Evolutionary conservation across 2,797 vertebrate genomes (phyloP), one percentile per base, ranked within the genome.

Genomic region (Pseudochirops cupreus): DNA sequence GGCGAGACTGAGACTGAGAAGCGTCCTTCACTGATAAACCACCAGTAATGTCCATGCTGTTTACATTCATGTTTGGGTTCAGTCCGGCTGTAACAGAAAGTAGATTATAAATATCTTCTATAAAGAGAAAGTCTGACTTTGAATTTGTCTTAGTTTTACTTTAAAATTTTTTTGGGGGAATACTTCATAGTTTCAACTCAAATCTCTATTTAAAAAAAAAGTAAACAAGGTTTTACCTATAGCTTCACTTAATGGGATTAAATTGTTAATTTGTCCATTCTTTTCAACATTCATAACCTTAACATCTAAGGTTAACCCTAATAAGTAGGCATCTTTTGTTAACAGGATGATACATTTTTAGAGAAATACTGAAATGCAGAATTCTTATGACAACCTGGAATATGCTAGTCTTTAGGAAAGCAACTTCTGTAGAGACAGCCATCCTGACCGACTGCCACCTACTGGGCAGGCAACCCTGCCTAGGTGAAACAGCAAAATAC

Each of bases 41-140:
- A 96, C 99, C 99, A 97, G 98, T 97, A 98, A 99, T 99, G 98
- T 99, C 99, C 99, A 99, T 99, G 98, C 99, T 99, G 99, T 99
- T 99, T 99, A 99, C 99, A 99, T 99, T 99, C 99, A 99, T 99
- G 99, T 99, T 99, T 97, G 99, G 99, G 98, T 99, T 99, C 98
- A 99, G 99, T 99, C 99, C 99, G 99, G 99, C 99, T 99, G 39
- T 4, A 92, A 62, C 3, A 92, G n/a, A 97, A 87, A 57, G 0
- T 26, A 13, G 0, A 0, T 96, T 52, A 90, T 31, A 53, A 62
- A 46, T 62, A 16, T 58, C 54, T 87, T 56, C 56, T 91, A 55
- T 90, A 87, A 87, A 87, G 56, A 39, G 9, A 2, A 52, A 14
- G 10, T 2, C 33, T 58, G 26, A 28, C 14, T 28, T 62, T 91